phyloP scores from a whole-genome alignment of 2,797 vertebrate genomes.

The Darevskia mixta region DNA sequence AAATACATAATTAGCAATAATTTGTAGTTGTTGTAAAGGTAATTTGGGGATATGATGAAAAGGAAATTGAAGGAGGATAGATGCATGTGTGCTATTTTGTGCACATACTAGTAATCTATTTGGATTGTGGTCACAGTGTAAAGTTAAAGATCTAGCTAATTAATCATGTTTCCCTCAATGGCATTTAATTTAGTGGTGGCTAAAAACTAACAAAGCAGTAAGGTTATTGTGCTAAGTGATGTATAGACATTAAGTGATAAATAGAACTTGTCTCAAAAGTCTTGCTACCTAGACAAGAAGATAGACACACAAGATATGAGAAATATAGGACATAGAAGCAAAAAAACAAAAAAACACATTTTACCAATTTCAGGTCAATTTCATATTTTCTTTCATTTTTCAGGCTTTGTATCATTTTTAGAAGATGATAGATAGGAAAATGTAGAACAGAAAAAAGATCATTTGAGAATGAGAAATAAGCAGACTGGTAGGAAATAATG shows the following conservation, averaged over 20 bases:
- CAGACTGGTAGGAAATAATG: background rate
- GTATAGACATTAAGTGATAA: background rate
- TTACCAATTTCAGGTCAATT: background rate
- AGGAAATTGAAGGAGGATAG: background rate
- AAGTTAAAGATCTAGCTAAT: background rate
- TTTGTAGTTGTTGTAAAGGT: background rate
- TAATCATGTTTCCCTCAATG: background rate
- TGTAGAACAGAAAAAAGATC: background rate
- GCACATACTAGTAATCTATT: background rate
- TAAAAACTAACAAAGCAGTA: background rate
- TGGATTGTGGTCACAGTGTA: background rate
- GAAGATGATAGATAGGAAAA: background rate
- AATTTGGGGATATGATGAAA: background rate
- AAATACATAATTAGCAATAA: background rate
- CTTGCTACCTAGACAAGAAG: background rate
- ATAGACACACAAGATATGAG: background rate
- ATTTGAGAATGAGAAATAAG: background rate
- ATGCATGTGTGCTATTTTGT: background rate
- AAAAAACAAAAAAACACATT: background rate
- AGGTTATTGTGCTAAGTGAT: background rate
- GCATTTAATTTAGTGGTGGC: constrained; percentile 12
- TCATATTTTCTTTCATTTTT: background rate
- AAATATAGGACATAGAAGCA: background rate
- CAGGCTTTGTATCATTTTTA: background rate
- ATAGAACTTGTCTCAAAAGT: background rate